These are phyloP conservation scores for Montipora efflorescens DNA, from an alignment of 64 coral and sea anemone species.

Conservation along the genomic window DNA sequence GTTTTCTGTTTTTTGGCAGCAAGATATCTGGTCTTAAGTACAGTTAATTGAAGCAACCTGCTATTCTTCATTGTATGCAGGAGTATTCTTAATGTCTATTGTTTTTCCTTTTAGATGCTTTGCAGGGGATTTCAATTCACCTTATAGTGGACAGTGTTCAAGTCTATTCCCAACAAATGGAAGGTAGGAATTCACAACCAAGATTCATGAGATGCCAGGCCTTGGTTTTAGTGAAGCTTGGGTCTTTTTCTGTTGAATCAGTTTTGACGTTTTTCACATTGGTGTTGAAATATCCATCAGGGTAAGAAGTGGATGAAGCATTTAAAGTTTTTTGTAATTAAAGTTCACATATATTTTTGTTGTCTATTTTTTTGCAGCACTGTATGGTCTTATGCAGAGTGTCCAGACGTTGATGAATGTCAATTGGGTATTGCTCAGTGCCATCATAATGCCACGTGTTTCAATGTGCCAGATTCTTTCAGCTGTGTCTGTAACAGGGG, in stretches of 20 bases:
- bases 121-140: constrained; percentile 70
- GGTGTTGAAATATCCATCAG: too few species aligned
- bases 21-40: too few species aligned
- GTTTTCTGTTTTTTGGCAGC: too few species aligned
- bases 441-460: constrained; percentile 78
- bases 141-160: constrained; percentile 63
- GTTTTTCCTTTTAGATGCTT: constrained; percentile 70
- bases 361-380: constrained; percentile 30
- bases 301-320: too few species aligned
- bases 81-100: neutral
- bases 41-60: neutral
- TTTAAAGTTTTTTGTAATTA: too few species aligned
- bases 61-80: neutral
- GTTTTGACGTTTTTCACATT: too few species aligned
- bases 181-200: constrained; percentile 47
- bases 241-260: too few species aligned
- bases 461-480: constrained; percentile 75
- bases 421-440: constrained; percentile 71
- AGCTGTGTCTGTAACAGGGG: constrained; percentile 87
- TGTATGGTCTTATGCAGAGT: constrained; percentile 81
- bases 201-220: too few species aligned
- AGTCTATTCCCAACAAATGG: constrained; percentile 66
- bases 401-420: constrained; percentile 96
- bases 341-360: too few species aligned
- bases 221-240: too few species aligned